Evolutionary conservation across 2,113 vertebrate species (phyloP), one percentile per base, ranked within the genome.

Genomic region (Colinus virginianus): DNA sequence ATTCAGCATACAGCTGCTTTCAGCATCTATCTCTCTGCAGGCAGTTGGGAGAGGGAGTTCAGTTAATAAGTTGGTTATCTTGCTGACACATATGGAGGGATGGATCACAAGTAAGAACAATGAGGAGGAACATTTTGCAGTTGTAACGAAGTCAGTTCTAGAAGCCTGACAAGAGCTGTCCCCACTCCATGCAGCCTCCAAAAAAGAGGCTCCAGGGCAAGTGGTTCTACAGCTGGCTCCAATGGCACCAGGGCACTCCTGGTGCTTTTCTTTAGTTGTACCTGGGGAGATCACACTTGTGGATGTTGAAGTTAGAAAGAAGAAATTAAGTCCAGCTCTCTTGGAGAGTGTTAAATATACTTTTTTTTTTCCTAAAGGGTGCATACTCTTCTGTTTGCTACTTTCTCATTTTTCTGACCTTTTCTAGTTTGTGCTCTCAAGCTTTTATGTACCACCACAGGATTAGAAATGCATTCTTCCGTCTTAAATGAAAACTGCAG

Each of bases 1-100:
- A 80, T 40, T 6, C 49, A 59, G 9, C 0, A 0, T 5, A 17
- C 5, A 45, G 13, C 56, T 74, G 13, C 9, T 51, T 85, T 45
- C 67, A 85, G 25, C n/a, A 74, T 7, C 14, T 9, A 7, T n/a
- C 21, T 46, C 42, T n/a, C 28, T 56, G 78, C 38, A 46, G 7
- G 13, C 21, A 71, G 38, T 49, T 71, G 55, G n/a, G 45, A 42
- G 14, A 12, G 42, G 4, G 12, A 8, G 1, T 88, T 63, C 83
- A 67, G 42, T 67, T 67, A 49, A 78, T 32, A 59, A 67, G 80
- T 10, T 45, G 1, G 34, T 62, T 88, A 76, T 5, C 19, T 63
- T 80, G 9, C 69, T 71, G 28, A 67, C 11, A 6, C 26, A 56
- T 64, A 22, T 9, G 23, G 19, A 55, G 9, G 19, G 49, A 90